Percentiles rank a stretch among this genome's conserved stretches.
phyloP scores from a whole-genome alignment of 2,888 invertebrate genomes.

The Drosophila melanocephala region DNA sequence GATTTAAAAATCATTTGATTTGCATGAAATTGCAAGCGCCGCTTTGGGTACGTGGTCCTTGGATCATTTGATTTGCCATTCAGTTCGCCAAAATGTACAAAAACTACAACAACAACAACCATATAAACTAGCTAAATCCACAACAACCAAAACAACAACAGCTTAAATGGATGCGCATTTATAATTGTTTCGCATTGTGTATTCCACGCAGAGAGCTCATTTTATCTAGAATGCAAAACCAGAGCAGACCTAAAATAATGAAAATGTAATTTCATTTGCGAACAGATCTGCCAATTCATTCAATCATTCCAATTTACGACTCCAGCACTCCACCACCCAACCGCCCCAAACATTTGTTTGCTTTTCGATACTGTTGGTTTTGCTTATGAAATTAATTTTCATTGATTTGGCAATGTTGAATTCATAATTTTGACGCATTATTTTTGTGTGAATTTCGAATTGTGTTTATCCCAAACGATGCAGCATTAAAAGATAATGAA shows the following conservation, averaged over 20 bases:
- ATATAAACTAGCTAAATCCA: background rate
- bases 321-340: background rate
- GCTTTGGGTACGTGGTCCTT: conserved; percentile 47
- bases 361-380: conserved; percentile 52
- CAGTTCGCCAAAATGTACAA: conserved; percentile 34
- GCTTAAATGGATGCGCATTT: conserved; percentile 76
- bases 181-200: conserved; percentile 68
- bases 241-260: conserved; percentile 61
- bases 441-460: conserved; percentile 78
- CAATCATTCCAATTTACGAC: conserved; percentile 36
- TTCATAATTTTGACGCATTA: conserved; percentile 82
- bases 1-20: conserved; percentile 80
- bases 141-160: conserved; percentile 19
- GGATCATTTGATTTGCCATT: conserved; percentile 48
- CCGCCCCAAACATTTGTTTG: conserved; percentile 47
- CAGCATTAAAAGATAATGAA: conserved; percentile 76
- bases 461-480: conserved; percentile 64
- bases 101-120: conserved; percentile 5
- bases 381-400: conserved; percentile 78
- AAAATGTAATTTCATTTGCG: conserved; percentile 78
- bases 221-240: conserved; percentile 55
- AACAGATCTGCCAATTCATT: conserved; percentile 54
- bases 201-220: conserved; percentile 23
- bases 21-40: conserved; percentile 71
- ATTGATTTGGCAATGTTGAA: conserved; percentile 82